Conservation (phyloP, 2,113 vertebrate species). For the Eleginops maclovinus region DNA sequence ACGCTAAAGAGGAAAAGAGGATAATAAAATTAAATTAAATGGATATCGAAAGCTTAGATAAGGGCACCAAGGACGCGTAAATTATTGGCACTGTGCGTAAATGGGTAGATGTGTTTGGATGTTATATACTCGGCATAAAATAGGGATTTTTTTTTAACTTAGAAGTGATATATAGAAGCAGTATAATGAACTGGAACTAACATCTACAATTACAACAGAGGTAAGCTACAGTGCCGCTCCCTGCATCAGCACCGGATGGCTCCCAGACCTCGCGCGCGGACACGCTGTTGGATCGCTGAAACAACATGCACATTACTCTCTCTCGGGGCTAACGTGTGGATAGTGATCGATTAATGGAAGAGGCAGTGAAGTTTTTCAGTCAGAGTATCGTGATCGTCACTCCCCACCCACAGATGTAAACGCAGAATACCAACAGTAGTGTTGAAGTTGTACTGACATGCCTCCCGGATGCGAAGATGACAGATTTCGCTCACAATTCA, state of each 20-base stretch:
- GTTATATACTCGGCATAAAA: not conserved
- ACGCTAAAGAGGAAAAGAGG: not conserved
- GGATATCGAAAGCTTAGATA: not conserved
- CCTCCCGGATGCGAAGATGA: slow-evolving; percentile 64
- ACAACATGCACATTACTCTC: not conserved
- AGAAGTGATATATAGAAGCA: not conserved
- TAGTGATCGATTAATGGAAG: not conserved
- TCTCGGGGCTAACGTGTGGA: not conserved
- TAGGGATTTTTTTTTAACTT: not conserved
- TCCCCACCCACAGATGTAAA: slow-evolving; percentile 19
- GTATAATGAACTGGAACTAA: not conserved
- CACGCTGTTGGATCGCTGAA: slow-evolving; percentile 6
- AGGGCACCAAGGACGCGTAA: slow-evolving; percentile 13
- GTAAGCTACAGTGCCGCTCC: not conserved
- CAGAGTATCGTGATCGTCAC: not conserved
- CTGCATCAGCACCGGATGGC: slow-evolving; percentile 46
- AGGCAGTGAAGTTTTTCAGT: slow-evolving; percentile 3
- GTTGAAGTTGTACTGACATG: slow-evolving; percentile 60
- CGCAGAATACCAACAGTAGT: slow-evolving; percentile 6
- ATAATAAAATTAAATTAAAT: not conserved
- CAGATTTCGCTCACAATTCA: slow-evolving; percentile 29
- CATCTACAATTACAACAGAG: not conserved
- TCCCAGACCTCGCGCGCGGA: slow-evolving; percentile 13
- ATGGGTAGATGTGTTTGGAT: slow-evolving; percentile 24
- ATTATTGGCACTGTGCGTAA: slow-evolving; percentile 47